phyloP scores from a whole-genome alignment of 2,797 vertebrate genomes.

The Gallinago nigripennis region DNA sequence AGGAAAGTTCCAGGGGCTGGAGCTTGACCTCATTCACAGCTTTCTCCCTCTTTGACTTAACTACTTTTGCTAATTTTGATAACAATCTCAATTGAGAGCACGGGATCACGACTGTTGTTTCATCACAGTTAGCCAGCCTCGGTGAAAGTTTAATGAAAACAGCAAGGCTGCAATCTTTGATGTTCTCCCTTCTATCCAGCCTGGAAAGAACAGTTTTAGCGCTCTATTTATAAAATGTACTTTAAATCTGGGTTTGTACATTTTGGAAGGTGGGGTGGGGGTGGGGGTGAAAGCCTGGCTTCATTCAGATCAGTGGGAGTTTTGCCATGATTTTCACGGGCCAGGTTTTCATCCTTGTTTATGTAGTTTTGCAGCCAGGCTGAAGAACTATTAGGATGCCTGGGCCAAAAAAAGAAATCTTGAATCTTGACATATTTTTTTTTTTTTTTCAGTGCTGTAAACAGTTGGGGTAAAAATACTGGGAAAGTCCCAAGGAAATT shows the following conservation, averaged over 20 bases:
- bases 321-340: constrained; percentile 25
- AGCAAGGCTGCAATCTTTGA: neutral
- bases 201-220: neutral
- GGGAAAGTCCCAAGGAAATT: constrained; percentile 51
- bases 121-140: neutral
- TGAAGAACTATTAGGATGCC: constrained; percentile 27
- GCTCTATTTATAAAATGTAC: constrained; percentile 26
- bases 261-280: neutral
- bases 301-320: constrained; percentile 38
- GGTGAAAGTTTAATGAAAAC: constrained; percentile 19
- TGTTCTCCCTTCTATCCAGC: neutral
- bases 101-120: neutral
- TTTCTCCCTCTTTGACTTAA: constrained; percentile 6
- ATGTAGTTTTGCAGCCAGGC: constrained; percentile 45
- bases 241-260: constrained; percentile 23
- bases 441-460: neutral
- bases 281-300: constrained; percentile 12
- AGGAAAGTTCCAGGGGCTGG: constrained; percentile 1
- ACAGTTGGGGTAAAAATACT: constrained; percentile 43
- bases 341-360: constrained; percentile 58
- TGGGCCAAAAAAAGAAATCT: constrained; percentile 38
- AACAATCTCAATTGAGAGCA: neutral
- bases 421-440: neutral
- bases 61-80: constrained; percentile 30
- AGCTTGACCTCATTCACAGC: neutral